phyloP scores from a whole-genome alignment of 2,113 vertebrate species.

The Solenodon paradoxus region DNA sequence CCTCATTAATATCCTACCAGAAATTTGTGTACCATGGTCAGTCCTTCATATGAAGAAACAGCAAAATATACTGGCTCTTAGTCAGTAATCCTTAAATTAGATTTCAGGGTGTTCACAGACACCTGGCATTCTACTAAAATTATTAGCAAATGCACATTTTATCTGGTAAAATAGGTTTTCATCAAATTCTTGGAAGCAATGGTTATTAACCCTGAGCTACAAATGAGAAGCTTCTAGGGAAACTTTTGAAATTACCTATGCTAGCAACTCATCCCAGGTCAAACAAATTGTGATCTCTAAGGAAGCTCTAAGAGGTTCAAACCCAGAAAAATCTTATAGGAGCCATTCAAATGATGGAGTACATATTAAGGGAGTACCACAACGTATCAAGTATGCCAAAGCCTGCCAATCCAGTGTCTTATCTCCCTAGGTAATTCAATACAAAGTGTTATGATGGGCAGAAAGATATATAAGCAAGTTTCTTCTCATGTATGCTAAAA shows the following conservation, averaged over 20 bases:
- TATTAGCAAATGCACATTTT: neutral
- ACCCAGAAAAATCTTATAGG: neutral
- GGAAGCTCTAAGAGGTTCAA: neutral
- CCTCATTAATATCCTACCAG: neutral
- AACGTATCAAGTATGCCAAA: neutral
- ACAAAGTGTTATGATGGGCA: neutral
- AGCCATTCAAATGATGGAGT: neutral
- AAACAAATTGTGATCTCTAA: neutral
- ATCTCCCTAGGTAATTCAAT: neutral
- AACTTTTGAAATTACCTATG: conserved; percentile 1
- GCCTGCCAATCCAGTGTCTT: neutral
- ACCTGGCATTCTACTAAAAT: neutral
- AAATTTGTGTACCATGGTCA: neutral
- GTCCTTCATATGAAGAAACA: neutral
- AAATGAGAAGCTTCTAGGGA: neutral
- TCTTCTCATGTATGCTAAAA: neutral
- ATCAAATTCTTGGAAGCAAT: neutral
- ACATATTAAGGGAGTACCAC: neutral
- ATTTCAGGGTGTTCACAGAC: neutral
- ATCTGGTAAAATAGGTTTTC: neutral
- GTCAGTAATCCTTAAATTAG: neutral
- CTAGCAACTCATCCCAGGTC: neutral
- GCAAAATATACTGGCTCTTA: neutral
- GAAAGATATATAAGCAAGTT: neutral
- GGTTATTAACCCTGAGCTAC: neutral